These are phyloP conservation scores for Chondrilla cf. caribensis DNA, from an alignment of 37 sponge, comb jelly and placozoan species.

Conservation along the genomic window DNA sequence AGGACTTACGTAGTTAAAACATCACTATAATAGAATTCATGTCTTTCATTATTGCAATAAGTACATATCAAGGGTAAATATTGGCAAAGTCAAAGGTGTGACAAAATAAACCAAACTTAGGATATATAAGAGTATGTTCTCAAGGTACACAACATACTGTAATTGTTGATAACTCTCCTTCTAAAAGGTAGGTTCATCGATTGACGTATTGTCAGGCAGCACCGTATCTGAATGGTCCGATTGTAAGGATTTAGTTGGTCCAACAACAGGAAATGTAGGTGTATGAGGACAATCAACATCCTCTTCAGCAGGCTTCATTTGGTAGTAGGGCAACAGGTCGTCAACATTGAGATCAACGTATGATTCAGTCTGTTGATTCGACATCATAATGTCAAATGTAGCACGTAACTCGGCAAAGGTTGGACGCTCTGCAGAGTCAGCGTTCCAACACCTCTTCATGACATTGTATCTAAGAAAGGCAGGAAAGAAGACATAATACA, in stretches of 20 bases:
- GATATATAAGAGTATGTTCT: too few relatives aligned
- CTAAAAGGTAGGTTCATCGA: constrained; percentile 17
- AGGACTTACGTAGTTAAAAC: too few relatives aligned
- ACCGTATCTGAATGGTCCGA: background rate
- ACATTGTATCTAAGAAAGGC: constrained; percentile 37
- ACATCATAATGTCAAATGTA: constrained; percentile 27
- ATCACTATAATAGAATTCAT: too few relatives aligned
- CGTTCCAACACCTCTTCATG: constrained; percentile 59
- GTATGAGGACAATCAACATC: background rate
- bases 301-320: constrained; percentile 24
- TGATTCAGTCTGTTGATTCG: constrained; percentile 18
- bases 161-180: too few relatives aligned
- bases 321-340: constrained; percentile 24
- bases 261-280: background rate
- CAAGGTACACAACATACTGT: too few relatives aligned
- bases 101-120: too few relatives aligned
- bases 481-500: background rate
- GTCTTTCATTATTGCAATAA: too few relatives aligned
- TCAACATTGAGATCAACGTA: constrained; percentile 28
- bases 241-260: background rate
- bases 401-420: constrained; percentile 47
- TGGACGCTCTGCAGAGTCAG: constrained; percentile 40
- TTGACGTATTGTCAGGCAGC: constrained; percentile 19
- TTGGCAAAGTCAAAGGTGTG: too few relatives aligned
- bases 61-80: too few relatives aligned